phyloP scores from a whole-genome alignment of 2,797 vertebrate species.

The Avahi laniger region DNA sequence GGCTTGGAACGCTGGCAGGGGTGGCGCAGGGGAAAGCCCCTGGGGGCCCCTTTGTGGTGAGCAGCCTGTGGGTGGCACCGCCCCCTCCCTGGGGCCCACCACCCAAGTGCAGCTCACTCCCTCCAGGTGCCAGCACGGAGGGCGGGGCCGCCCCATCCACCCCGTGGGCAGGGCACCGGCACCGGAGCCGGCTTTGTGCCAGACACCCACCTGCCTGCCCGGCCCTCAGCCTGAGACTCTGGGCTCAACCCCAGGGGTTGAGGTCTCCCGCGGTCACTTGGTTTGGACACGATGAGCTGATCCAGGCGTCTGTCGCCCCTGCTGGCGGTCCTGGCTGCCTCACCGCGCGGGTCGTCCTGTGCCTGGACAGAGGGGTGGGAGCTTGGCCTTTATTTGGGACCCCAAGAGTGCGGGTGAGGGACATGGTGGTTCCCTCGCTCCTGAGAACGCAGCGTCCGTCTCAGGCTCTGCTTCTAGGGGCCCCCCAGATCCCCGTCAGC shows the following conservation, averaged over 20 bases:
- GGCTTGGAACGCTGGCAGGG: background rate
- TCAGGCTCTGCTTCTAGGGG: background rate
- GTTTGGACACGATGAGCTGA: rapidly evolving
- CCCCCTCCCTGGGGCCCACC: slow-evolving; percentile 61
- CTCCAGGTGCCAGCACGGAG: slow-evolving; percentile 11
- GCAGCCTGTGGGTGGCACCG: slow-evolving; percentile 73
- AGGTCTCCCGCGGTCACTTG: rapidly evolving
- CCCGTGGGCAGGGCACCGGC: rapidly evolving
- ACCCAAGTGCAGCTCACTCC: slow-evolving; percentile 64
- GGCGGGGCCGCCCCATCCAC: background rate
- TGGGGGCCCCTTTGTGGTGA: slow-evolving; percentile 61
- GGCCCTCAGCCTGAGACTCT: rapidly evolving
- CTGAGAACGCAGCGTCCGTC: rapidly evolving
- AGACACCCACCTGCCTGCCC: background rate
- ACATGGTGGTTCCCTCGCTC: no score
- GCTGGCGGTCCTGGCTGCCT: rapidly evolving
- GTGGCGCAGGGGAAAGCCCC: slow-evolving; percentile 28
- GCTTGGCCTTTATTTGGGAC: background rate
- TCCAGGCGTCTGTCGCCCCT: rapidly evolving
- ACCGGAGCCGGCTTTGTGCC: background rate
- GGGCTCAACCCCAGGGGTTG: background rate
- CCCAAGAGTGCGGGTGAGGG: background rate
- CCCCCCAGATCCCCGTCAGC: rapidly evolving
- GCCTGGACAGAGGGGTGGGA: no score
- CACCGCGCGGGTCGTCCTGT: rapidly evolving